A percentile compares a stretch with the other conserved stretches of the same genome.
phyloP scores from a whole-genome alignment of 2,888 invertebrate species.

The Cerastis leucographa region DNA sequence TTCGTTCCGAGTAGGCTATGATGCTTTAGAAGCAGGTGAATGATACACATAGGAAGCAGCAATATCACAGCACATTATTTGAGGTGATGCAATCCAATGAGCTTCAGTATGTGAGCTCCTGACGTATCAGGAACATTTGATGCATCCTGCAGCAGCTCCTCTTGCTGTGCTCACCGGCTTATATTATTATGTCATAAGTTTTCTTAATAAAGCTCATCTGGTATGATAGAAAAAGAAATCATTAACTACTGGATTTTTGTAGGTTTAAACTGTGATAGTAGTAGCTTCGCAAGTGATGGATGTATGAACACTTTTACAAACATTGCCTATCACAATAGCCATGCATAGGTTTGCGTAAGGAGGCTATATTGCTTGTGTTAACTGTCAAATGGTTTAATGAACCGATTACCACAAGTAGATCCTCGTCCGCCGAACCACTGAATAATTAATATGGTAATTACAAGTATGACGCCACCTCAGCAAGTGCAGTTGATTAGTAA shows the following conservation, averaged over 20 bases:
- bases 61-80: neutral
- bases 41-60: neutral
- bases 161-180: neutral
- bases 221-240: too few species aligned
- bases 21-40: neutral
- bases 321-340: neutral
- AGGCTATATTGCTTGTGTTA: neutral
- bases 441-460: constrained; percentile 8
- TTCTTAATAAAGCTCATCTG: neutral
- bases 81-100: neutral
- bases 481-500: neutral
- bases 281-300: neutral
- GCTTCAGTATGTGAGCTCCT: neutral
- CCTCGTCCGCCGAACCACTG: too few species aligned
- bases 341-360: too few species aligned
- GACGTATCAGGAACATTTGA: too few species aligned
- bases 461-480: constrained; percentile 1
- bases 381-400: neutral
- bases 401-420: neutral
- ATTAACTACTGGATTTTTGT: too few species aligned
- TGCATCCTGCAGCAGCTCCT: neutral
- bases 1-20: neutral
- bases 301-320: neutral
- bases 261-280: neutral
- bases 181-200: neutral